These are phyloP conservation scores for Budorcas taxicolor DNA, from an alignment of 2,113 vertebrate genomes.

Conservation along the genomic window DNA sequence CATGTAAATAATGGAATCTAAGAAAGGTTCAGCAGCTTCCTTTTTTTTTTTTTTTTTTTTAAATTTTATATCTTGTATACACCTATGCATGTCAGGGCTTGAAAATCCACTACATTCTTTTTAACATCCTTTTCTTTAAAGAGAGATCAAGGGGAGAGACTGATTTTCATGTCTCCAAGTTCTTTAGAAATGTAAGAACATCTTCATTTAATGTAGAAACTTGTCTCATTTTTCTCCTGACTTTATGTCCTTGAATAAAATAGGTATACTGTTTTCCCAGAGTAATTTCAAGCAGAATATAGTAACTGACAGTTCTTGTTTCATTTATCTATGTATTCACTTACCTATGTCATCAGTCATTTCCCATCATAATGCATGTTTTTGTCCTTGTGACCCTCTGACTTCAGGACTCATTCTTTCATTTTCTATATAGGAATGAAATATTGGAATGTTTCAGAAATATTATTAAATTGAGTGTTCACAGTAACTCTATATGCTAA, in stretches of 20 bases:
- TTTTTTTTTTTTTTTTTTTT: not conserved
- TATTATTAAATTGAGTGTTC: not conserved
- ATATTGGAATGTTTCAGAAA: not conserved
- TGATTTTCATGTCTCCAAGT: not conserved
- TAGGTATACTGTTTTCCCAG: not conserved
- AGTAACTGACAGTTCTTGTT: not conserved
- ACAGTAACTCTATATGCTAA: not conserved
- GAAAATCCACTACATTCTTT: not conserved
- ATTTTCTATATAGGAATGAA: conserved; percentile 12
- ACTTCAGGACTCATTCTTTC: not conserved
- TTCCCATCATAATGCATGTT: not conserved
- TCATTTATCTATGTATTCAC: not conserved
- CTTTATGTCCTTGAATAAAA: conserved; percentile 23
- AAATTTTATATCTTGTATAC: not conserved
- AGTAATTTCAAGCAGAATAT: not conserved
- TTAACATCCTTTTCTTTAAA: not conserved
- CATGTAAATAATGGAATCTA: conserved; percentile 20
- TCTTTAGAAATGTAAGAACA: conserved; percentile 7
- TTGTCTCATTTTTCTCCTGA: conserved; percentile 24
- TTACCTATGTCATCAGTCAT: not conserved
- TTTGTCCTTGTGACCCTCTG: not conserved
- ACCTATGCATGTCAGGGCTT: not conserved
- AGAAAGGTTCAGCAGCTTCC: not conserved
- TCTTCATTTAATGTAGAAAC: not conserved
- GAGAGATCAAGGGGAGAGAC: not conserved